Percentiles rank a stretch among this genome's conserved stretches.
Conservation (phyloP, 2,888 invertebrate species). For the Hartigia nigra region DNA sequence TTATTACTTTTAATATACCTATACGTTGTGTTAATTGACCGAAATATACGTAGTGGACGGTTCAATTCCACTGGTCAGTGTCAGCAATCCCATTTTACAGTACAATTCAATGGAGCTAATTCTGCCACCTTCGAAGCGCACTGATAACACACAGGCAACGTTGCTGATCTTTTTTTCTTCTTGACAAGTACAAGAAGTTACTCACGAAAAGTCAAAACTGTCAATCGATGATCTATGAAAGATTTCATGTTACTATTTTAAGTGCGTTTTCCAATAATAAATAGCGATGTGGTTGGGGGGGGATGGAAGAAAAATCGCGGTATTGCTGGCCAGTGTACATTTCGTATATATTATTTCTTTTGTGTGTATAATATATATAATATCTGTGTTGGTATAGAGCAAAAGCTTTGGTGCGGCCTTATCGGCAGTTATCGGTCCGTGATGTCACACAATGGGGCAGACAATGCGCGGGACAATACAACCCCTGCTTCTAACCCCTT, state of each 20-base stretch:
- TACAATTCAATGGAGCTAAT: not conserved
- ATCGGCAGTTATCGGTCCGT: constrained; percentile 67
- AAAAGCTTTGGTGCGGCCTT: constrained; percentile 60
- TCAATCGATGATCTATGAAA: not conserved
- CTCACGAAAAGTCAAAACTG: not conserved
- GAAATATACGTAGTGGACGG: not conserved
- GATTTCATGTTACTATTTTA: not conserved
- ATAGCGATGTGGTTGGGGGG: not conserved
- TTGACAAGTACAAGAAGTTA: not conserved
- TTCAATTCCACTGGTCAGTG: not conserved
- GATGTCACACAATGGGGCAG: constrained; percentile 66
- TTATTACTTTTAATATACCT: not conserved
- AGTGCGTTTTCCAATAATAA: not conserved
- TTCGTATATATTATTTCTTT: constrained; percentile 26
- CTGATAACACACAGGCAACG: not conserved
- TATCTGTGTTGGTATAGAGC: constrained; percentile 31
- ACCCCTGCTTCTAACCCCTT: constrained; percentile 48
- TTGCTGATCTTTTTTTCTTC: not conserved
- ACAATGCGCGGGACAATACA: constrained; percentile 65
- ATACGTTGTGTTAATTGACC: fast-evolving
- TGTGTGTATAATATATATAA: constrained; percentile 29
- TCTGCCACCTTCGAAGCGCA: not conserved
- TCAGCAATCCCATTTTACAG: not conserved
- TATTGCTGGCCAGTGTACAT: not conserved
- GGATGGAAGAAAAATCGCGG: not conserved